A percentile compares a stretch with the other conserved stretches of the same genome.
Evolutionary conservation across 1,140 invertebrate species (phyloP).

Genomic region (Bilobella aurantiaca): DNA sequence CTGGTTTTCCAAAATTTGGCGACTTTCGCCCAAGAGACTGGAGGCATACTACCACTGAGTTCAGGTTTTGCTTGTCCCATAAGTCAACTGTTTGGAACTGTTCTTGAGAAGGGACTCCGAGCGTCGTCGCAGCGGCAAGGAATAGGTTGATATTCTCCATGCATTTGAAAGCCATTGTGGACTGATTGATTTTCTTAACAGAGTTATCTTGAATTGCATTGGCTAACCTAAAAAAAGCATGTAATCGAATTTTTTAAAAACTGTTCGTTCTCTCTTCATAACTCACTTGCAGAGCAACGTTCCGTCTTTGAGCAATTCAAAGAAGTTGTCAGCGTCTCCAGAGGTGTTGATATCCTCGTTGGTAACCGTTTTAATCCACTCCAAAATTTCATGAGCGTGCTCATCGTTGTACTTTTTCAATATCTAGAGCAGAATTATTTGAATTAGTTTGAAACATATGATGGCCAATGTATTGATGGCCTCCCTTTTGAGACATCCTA

Average conservation of each 20-base stretch:
- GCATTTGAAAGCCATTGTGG: slow-evolving; percentile 87
- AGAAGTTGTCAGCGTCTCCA: slow-evolving; percentile 84
- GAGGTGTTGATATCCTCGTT: slow-evolving; percentile 59
- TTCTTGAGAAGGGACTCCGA: slow-evolving; percentile 87
- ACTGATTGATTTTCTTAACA: slow-evolving; percentile 78
- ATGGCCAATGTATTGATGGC: no score
- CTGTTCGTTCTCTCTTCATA: no score
- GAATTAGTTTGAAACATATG: no score
- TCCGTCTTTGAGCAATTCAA: slow-evolving; percentile 73
- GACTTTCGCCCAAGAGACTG: slow-evolving; percentile 90
- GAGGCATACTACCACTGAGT: slow-evolving; percentile 87
- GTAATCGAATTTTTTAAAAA: no score
- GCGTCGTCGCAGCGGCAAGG: slow-evolving; percentile 66
- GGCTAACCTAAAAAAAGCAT: slow-evolving; percentile 54
- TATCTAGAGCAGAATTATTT: slow-evolving; percentile 57
- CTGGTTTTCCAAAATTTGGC: slow-evolving; percentile 70
- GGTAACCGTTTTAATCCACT: slow-evolving; percentile 80
- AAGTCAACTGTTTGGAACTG: slow-evolving; percentile 94
- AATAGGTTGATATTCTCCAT: slow-evolving; percentile 98
- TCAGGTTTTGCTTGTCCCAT: slow-evolving; percentile 86
- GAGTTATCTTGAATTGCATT: slow-evolving; percentile 65
- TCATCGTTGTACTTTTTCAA: slow-evolving; percentile 91
- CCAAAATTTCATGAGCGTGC: slow-evolving; percentile 71
- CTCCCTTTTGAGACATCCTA: no score
- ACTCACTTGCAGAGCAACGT: slow-evolving; percentile 67